Percentiles rank a stretch among this genome's conserved stretches.
These are phyloP conservation scores for Himantopus leucocephalus DNA, from an alignment of 2,113 vertebrate genomes.

Conservation along the genomic window DNA sequence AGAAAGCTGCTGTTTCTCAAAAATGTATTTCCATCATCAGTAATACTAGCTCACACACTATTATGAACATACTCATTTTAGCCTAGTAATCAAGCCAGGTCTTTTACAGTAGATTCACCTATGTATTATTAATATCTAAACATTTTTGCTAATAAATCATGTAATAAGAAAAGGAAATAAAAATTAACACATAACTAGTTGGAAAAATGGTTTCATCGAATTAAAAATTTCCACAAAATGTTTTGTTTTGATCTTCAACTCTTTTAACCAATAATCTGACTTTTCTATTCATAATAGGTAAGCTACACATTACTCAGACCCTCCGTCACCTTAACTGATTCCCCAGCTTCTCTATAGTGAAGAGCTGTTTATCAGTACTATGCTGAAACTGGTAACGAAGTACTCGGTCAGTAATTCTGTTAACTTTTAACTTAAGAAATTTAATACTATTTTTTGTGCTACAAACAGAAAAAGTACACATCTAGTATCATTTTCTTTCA, in stretches of 20 bases:
- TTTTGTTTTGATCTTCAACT: background rate
- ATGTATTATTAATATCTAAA: background rate
- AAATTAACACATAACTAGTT: background rate
- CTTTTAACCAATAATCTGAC: background rate
- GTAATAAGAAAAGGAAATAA: background rate
- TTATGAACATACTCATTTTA: background rate
- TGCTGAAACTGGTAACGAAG: background rate
- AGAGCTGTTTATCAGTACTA: background rate
- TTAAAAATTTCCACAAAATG: background rate
- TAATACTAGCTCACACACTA: background rate
- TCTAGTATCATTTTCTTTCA: background rate
- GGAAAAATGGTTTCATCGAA: background rate
- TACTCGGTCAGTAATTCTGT: background rate
- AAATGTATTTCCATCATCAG: background rate
- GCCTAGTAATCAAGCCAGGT: background rate
- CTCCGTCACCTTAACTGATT: background rate
- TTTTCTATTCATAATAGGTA: background rate
- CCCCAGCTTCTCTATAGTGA: fast-evolving
- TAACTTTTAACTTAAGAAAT: background rate
- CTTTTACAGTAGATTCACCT: background rate
- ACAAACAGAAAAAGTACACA: background rate
- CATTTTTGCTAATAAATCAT: background rate
- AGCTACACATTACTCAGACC: background rate
- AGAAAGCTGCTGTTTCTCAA: background rate
- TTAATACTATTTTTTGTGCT: background rate